A percentile compares a stretch with the other conserved stretches of the same genome.
phyloP scores from a whole-genome alignment of 2,797 vertebrate genomes.

The Lutra lutra region DNA sequence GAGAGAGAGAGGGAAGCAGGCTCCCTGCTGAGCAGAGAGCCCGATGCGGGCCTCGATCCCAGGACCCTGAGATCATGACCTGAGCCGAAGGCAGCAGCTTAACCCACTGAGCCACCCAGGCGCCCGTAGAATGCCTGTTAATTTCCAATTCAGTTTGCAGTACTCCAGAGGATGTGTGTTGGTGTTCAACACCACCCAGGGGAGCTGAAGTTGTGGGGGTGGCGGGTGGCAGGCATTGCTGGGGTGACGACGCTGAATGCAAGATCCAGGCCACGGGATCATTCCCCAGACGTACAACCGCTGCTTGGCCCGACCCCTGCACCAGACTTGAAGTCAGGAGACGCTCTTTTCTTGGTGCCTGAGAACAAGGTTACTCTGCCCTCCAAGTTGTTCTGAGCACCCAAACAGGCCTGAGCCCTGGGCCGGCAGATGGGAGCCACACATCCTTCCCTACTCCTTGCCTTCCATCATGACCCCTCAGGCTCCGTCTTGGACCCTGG shows the following conservation, averaged over 20 bases:
- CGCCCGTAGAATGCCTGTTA: background rate
- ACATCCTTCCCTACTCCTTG: background rate
- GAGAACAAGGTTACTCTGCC: background rate
- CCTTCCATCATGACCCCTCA: background rate
- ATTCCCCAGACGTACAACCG: background rate
- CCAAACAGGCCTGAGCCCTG: background rate
- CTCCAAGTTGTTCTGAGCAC: background rate
- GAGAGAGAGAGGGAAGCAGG: too few relatives aligned
- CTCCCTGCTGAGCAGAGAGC: too few relatives aligned
- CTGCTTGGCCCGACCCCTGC: background rate
- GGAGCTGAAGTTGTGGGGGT: background rate
- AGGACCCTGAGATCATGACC: too few relatives aligned
- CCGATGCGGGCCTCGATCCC: too few relatives aligned
- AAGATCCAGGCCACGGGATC: background rate
- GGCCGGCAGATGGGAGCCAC: too few relatives aligned
- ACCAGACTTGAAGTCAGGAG: background rate
- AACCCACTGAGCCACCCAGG: too few relatives aligned
- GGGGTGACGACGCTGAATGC: background rate
- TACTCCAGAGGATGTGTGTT: background rate
- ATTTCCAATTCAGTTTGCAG: slow-evolving; percentile 8
- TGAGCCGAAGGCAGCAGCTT: too few relatives aligned
- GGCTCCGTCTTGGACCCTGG: too few relatives aligned
- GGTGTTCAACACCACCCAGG: background rate
- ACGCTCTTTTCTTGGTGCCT: background rate
- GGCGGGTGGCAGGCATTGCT: background rate